These are phyloP conservation scores for Actinemys pallida DNA, from an alignment of 2,113 vertebrate genomes.

Conservation along the genomic window DNA sequence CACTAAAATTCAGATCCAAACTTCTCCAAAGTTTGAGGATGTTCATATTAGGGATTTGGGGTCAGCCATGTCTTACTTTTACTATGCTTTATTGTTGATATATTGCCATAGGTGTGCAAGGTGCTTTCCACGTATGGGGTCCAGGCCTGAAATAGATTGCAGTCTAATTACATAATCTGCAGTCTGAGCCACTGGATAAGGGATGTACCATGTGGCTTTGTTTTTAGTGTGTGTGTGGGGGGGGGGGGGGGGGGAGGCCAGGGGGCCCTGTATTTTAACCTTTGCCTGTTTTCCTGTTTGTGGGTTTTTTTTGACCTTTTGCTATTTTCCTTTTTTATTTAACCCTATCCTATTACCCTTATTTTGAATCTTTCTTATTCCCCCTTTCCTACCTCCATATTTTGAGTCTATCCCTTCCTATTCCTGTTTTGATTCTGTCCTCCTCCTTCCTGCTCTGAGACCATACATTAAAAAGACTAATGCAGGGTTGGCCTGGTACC, in stretches of 20 bases:
- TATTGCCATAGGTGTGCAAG: not conserved
- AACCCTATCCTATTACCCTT: not conserved
- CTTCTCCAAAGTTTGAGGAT: not conserved
- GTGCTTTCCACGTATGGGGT: slow-evolving; percentile 35
- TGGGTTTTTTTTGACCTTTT: accelerated
- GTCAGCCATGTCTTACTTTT: slow-evolving; percentile 6
- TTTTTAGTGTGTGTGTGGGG: too few relatives aligned
- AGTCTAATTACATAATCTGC: not conserved
- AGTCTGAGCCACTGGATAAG: not conserved
- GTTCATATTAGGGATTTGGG: not conserved
- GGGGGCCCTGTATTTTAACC: not conserved
- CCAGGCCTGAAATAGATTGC: not conserved
- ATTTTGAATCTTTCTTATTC: not conserved
- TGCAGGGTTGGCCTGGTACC: not conserved
- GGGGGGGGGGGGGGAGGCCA: too few relatives aligned
- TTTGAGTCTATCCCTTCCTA: not conserved
- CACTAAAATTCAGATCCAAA: not conserved
- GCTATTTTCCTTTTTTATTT: not conserved
- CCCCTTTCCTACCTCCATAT: not conserved
- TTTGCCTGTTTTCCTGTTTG: not conserved
- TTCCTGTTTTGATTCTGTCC: not conserved
- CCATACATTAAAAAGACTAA: not conserved
- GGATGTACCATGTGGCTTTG: not conserved
- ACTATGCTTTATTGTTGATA: slow-evolving; percentile 31
- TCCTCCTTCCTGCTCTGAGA: not conserved